Evolutionary conservation across 2,113 vertebrate species (phyloP), one percentile per base, ranked within the genome.

Genomic region (Megaceryle maxima): DNA sequence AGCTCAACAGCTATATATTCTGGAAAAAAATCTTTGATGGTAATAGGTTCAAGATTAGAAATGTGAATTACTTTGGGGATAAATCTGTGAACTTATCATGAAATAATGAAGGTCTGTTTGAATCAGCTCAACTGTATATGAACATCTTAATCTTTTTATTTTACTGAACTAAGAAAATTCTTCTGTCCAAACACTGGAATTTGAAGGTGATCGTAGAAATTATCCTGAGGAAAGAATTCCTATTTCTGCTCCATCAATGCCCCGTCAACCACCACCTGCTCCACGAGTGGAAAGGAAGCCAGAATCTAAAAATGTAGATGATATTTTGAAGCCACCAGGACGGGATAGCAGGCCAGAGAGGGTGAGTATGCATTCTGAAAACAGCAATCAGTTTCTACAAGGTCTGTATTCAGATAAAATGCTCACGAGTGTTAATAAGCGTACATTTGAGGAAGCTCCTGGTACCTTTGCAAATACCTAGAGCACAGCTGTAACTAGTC

Each of bases 291-390:
- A 99, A 96, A 99, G 98, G 94, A 99, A 99, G 94, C 99, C 99
- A 28, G 99, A 99, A 92, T 99, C 98, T 64, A 99, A 99, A 97
- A 99, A 99, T 72, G 99, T 99, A 41, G 99, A 99, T 67, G 99
- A 99, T 94, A 98, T 99, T 95, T 98, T 99, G 94, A 99, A 99
- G 96, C 98, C 98, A 21, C 99, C 99, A 14, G 99, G 99, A 78
- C 98, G 99, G 85, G 98, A 97, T 24, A 98, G 98, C 94, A 98
- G 99, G 21, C 99, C 99, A 70, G 99, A 99, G 78, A 98, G 99
- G 97, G 99, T 99, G 97, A 92, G 97, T 98, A 43, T 87, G 70
- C 22, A 11, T 92, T 81, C 22, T 91, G 53, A 86, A 87, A 79
- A 29, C 56, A 88, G 1, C 31, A 51, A 0, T 48, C 0, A 0